Conservation (phyloP, 2,113 vertebrate genomes). For the Xerus inauris region DNA sequence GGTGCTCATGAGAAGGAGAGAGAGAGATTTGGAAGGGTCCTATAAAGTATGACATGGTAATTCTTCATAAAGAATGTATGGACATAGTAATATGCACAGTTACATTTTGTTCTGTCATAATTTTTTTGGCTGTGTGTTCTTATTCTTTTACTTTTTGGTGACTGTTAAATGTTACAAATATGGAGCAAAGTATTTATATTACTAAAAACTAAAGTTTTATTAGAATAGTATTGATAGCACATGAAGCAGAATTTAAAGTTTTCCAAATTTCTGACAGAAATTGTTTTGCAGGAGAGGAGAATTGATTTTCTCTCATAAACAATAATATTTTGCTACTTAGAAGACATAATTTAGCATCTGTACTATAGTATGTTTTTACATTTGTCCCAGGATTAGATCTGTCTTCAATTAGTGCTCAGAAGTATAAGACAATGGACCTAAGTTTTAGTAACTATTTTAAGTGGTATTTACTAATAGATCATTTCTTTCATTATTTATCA, state of each 20-base stretch:
- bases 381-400: not conserved
- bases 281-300: not conserved
- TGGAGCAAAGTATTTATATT: not conserved
- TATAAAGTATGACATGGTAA: not conserved
- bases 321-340: conserved; percentile 15
- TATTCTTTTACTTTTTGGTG: conserved; percentile 12
- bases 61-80: not conserved
- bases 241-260: conserved; percentile 25
- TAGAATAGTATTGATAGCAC: not conserved
- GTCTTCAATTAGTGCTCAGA: conserved; percentile 34
- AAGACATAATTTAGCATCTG: not conserved
- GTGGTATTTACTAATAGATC: conserved; percentile 12
- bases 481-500: not conserved
- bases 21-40: not conserved
- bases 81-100: conserved; percentile 27
- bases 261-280: conserved; percentile 30
- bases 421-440: not conserved
- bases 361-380: not conserved
- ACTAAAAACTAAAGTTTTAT: conserved; percentile 9
- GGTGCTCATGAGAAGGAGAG: not conserved
- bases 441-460: conserved; percentile 48
- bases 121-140: conserved; percentile 3
- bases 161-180: conserved; percentile 23
- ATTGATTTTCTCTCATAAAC: not conserved
- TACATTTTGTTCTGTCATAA: not conserved